These are phyloP conservation scores for Ichneumoninae sp. DNA, from an alignment of 2,888 invertebrate genomes.

Conservation along the genomic window DNA sequence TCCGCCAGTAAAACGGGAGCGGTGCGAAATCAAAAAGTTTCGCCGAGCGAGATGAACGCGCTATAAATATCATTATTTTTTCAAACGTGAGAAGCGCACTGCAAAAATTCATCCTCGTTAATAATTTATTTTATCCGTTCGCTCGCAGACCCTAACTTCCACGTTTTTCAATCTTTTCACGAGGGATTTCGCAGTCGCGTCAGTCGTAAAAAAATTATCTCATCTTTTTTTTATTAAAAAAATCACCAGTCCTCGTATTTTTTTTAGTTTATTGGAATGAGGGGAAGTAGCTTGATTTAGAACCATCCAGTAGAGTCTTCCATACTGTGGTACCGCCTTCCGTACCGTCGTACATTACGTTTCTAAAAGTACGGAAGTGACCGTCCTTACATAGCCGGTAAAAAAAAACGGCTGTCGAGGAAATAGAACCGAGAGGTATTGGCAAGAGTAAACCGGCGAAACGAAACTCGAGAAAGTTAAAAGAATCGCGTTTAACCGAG, in stretches of 20 bases:
- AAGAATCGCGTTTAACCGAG: not conserved
- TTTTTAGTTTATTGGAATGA: not conserved
- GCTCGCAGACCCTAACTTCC: not conserved
- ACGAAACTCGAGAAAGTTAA: not conserved
- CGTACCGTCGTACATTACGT: not conserved
- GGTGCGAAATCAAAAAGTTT: conserved; percentile 3
- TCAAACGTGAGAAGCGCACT: not conserved
- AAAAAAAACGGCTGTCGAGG: not conserved
- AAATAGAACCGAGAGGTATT: not conserved
- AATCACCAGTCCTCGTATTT: not conserved
- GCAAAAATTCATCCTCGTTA: not conserved
- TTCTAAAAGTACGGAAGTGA: not conserved
- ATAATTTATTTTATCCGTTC: not conserved
- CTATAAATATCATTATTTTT: not conserved
- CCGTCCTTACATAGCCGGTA: not conserved
- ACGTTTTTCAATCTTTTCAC: not conserved
- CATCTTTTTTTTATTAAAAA: not conserved
- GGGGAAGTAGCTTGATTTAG: not conserved
- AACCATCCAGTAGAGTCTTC: not conserved
- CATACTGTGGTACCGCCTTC: not conserved
- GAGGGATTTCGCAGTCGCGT: not conserved
- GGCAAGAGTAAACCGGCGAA: conserved; percentile 3
- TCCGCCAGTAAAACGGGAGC: not conserved
- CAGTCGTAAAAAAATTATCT: not conserved
- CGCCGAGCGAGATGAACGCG: not conserved